A percentile compares a stretch with the other conserved stretches of the same genome.
Evolutionary conservation across 1,140 invertebrate species (phyloP).

Genomic region (Camponotus pennsylvanicus): DNA sequence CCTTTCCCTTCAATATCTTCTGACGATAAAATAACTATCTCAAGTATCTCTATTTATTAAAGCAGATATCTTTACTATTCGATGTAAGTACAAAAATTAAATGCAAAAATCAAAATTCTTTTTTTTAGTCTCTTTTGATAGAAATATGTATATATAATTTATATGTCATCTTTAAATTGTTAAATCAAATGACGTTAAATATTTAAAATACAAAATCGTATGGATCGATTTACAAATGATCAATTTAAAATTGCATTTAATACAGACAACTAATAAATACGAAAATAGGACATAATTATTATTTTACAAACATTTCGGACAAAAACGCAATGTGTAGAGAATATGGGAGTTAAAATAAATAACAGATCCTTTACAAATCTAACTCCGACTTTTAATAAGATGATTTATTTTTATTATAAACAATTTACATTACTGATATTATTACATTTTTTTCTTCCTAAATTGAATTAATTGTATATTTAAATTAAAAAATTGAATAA

Average conservation of each 20-base stretch:
- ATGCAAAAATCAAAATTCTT: neutral
- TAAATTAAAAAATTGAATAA: neutral
- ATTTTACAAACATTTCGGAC: neutral
- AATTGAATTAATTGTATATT: neutral
- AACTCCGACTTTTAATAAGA: neutral
- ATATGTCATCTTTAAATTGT: neutral
- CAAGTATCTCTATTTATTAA: neutral
- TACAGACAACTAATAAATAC: neutral
- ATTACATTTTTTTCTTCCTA: neutral
- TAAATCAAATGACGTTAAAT: neutral
- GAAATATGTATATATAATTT: neutral
- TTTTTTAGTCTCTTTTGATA: neutral
- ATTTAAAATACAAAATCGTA: no score
- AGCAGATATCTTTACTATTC: neutral
- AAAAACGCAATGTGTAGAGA: neutral
- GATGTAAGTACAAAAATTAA: neutral
- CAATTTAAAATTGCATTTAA: neutral
- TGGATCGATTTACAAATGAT: neutral
- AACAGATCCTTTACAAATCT: slow-evolving; percentile 1
- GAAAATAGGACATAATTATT: neutral
- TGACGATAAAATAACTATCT: slow-evolving; percentile 10
- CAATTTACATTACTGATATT: neutral
- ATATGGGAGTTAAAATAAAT: neutral
- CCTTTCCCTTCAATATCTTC: neutral
- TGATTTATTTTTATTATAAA: neutral